Percentiles rank a stretch among this genome's conserved stretches.
phyloP scores from a whole-genome alignment of 2,888 invertebrate genomes.

The Pristionchus japonicus region DNA sequence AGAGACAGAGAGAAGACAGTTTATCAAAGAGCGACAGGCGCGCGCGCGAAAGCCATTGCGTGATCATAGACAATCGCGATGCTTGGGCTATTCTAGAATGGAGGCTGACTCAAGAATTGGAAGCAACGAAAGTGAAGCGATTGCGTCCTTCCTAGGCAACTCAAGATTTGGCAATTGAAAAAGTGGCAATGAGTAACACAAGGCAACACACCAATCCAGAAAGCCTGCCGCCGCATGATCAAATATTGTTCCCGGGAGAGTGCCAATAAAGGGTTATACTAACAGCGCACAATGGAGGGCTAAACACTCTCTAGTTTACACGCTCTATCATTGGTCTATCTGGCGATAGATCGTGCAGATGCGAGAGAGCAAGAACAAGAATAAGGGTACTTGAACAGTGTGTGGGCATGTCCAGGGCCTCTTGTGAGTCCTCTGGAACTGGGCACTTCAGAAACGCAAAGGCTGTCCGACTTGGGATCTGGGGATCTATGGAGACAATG shows the following conservation, averaged over 20 bases:
- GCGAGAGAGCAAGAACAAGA: not conserved
- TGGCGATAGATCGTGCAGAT: too few species aligned
- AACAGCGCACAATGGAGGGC: not conserved
- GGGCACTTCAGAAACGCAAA: not conserved
- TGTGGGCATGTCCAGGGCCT: not conserved
- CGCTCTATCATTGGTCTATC: too few species aligned
- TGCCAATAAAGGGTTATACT: constrained; percentile 35
- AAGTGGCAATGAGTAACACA: not conserved
- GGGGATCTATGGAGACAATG: not conserved
- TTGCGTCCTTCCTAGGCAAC: too few species aligned
- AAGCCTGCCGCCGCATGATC: not conserved
- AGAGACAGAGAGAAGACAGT: not conserved
- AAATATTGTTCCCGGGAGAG: not conserved
- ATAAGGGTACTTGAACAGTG: not conserved
- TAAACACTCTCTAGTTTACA: too few species aligned
- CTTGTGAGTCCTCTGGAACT: constrained; percentile 1
- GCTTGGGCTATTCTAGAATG: too few species aligned
- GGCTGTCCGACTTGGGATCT: not conserved
- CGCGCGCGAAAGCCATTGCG: not conserved
- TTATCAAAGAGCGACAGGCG: not conserved
- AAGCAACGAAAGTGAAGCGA: too few species aligned
- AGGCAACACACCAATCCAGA: not conserved
- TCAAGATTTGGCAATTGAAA: too few species aligned
- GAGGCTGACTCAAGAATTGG: not conserved
- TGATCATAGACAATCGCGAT: not conserved